Base-by-base conservation (phyloP, 2,888 invertebrate species). In the Lordiphosa fenestrarum region DNA sequence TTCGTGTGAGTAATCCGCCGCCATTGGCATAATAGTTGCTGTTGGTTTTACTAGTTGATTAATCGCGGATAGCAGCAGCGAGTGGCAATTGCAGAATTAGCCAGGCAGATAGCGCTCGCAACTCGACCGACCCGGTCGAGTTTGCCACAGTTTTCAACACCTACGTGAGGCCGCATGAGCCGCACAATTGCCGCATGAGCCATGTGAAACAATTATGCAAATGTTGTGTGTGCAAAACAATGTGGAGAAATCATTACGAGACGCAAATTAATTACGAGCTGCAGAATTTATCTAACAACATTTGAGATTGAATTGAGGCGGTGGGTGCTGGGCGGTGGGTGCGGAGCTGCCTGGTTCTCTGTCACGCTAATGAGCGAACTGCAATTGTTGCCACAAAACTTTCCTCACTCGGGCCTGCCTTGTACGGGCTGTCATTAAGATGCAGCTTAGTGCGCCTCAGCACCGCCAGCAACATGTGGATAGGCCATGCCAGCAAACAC, bases 291-390 rank as follows among this genome's bases (percentile, higher is more conserved):
- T 53, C 55, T 52, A 66, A 63, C 73, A 76, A 80, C 52, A 66
- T 61, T 61, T 57, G 56, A 55, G 36, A 30, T 39, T 49, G 46
- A 41, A 49, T 39, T 37, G 60, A 53, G 33, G 57, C 54, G 33
- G 51, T 39, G 19, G 25, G 5, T 6, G 30, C 15, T 36, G 25
- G 15, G 53, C n/a, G 55, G 15, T 6, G 9, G 46, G 23, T 15
- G 35, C 19, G 54, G 42, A 42, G 51, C 25, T 68, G 62, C 65
- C 63, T 65, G 63, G 54, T 69, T 66, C 69, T 84, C 69, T 84
- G 84, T 73, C 82, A 59, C 84, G 72, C 84, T 78, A 78, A 78
- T 78, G 84, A 78, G 82, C 84, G 77, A 78, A 81, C 81, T 77
- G 84, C 84, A 67, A 81, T 81, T 84, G 81, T 68, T 66, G 64